A percentile compares a stretch with the other conserved stretches of the same genome.
These are phyloP conservation scores for Polylopha cassiicola DNA, from an alignment of 2,888 invertebrate genomes.

Conservation along the genomic window DNA sequence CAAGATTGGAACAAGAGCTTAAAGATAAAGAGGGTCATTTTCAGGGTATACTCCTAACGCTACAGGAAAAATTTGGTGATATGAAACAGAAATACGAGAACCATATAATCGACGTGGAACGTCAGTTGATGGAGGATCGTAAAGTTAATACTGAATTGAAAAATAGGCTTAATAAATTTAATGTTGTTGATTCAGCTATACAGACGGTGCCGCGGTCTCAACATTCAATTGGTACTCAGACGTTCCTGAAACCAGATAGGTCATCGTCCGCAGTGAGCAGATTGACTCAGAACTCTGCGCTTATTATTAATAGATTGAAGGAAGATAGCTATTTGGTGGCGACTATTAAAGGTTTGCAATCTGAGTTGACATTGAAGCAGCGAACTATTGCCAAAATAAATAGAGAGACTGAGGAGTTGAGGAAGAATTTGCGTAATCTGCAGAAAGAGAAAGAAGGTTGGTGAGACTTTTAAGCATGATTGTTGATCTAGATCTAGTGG, in stretches of 20 bases:
- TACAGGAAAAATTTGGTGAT: conserved; percentile 86
- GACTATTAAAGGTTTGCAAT: conserved; percentile 86
- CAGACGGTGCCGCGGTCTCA: conserved; percentile 64
- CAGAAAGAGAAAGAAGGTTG: conserved; percentile 85
- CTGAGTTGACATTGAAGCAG: conserved; percentile 85
- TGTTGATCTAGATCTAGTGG: conserved; percentile 26
- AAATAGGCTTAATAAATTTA: conserved; percentile 67
- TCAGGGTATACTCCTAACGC: conserved; percentile 82
- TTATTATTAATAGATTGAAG: conserved; percentile 73
- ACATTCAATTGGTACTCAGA: conserved; percentile 52
- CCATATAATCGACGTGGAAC: conserved; percentile 85
- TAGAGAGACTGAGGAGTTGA: conserved; percentile 85
- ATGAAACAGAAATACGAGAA: conserved; percentile 86
- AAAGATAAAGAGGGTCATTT: conserved; percentile 83
- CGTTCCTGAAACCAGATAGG: conserved; percentile 55
- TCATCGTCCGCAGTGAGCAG: conserved; percentile 70
- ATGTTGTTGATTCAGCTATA: conserved; percentile 53
- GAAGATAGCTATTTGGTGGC: conserved; percentile 87
- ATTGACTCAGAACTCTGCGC: conserved; percentile 73
- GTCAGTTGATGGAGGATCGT: conserved; percentile 75
- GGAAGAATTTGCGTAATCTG: conserved; percentile 84
- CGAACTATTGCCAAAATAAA: conserved; percentile 83
- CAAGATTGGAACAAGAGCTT: conserved; percentile 82
- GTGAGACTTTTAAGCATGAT: conserved; percentile 22
- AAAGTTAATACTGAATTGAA: conserved; percentile 71